Evolutionary conservation across 2,113 vertebrate genomes (phyloP).

Genomic region (Tympanuchus pallidicinctus): DNA sequence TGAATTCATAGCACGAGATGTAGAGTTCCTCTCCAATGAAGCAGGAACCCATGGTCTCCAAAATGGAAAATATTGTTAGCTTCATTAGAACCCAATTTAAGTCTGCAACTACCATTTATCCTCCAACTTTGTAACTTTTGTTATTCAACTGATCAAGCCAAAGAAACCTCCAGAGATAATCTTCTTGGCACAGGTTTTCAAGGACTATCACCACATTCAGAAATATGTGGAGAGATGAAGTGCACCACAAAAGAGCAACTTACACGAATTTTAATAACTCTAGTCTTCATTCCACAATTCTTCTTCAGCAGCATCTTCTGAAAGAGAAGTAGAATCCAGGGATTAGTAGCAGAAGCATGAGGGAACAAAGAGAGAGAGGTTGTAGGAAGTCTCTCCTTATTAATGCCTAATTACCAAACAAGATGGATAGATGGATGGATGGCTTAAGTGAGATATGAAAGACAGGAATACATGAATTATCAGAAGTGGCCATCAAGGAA

Average conservation of each 20-base stretch:
- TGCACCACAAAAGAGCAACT: conserved; percentile 68
- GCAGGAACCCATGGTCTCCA: background rate
- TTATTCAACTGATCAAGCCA: background rate
- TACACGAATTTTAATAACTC: conserved; percentile 89
- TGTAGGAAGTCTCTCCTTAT: background rate
- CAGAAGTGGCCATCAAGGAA: background rate
- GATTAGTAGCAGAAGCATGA: conserved; percentile 34
- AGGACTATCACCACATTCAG: background rate
- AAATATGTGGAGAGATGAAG: background rate
- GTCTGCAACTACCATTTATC: background rate
- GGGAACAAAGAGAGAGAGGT: background rate
- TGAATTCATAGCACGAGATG: background rate
- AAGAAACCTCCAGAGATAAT: background rate
- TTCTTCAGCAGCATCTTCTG: conserved; percentile 94
- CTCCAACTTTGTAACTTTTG: background rate
- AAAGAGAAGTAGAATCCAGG: conserved; percentile 71
- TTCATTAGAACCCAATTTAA: background rate
- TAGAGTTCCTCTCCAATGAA: background rate
- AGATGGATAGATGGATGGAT: background rate
- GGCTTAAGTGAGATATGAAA: background rate
- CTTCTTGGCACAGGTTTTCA: background rate
- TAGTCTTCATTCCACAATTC: conserved; percentile 87
- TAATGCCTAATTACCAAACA: background rate
- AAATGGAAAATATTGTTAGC: background rate
- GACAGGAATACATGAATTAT: background rate